Percentiles rank a stretch among this genome's conserved stretches.
phyloP scores from a whole-genome alignment of 1,140 invertebrate species.

The Euwallacea similis region DNA sequence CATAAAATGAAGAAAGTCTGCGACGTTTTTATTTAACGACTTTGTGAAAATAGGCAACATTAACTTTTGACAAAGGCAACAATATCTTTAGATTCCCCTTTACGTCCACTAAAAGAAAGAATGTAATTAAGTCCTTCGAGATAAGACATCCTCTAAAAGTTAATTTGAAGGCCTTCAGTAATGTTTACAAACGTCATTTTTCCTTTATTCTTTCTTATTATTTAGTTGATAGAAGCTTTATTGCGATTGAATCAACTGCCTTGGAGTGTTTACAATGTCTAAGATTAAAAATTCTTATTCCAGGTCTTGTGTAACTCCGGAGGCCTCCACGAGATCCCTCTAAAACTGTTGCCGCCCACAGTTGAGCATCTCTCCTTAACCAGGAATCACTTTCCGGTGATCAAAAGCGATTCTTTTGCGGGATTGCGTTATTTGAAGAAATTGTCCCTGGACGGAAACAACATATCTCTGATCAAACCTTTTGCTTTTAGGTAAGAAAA shows the following conservation, averaged over 20 bases:
- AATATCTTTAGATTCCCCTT: not conserved
- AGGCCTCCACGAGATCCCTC: constrained; percentile 73
- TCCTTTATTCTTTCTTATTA: too few species aligned
- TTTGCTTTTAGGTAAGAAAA: constrained; percentile 66
- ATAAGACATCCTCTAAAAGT: constrained; percentile 3
- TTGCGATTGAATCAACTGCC: too few species aligned
- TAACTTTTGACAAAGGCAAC: constrained; percentile 11
- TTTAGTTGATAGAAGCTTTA: too few species aligned
- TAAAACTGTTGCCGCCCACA: constrained; percentile 66
- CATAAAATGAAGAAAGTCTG: too few species aligned
- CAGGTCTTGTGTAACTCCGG: constrained; percentile 86
- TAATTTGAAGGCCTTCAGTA: constrained; percentile 2
- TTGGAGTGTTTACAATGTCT: not conserved
- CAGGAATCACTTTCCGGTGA: constrained; percentile 75
- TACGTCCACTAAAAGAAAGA: constrained; percentile 3
- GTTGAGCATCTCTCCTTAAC: constrained; percentile 80
- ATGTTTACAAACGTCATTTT: not conserved
- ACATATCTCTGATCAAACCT: constrained; percentile 75
- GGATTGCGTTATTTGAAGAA: constrained; percentile 71
- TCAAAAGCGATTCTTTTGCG: constrained; percentile 77
- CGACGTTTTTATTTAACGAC: not conserved
- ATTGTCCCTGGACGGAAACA: constrained; percentile 77
- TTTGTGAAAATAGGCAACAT: not conserved
- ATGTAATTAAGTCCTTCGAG: constrained; percentile 1
- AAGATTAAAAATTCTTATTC: constrained; percentile 42